Conservation (phyloP, 2,888 invertebrate species). For the Sphaerolaimus hirsutus region DNA sequence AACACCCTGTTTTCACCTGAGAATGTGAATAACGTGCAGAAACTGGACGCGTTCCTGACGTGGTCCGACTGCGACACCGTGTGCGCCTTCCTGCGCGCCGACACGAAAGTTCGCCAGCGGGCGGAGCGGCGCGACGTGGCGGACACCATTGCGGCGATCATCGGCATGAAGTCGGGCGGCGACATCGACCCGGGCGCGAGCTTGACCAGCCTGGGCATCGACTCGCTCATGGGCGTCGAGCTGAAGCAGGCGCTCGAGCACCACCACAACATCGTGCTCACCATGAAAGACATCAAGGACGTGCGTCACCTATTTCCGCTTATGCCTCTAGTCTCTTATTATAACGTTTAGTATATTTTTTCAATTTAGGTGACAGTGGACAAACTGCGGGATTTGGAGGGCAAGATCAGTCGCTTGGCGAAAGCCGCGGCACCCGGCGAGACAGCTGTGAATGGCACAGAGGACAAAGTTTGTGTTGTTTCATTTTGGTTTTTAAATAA, state of each 20-base stretch:
- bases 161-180: constrained; percentile 52
- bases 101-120: constrained; percentile 5
- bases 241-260: constrained; percentile 42
- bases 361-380: too few species aligned
- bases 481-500: too few species aligned
- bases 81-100: constrained; percentile 23
- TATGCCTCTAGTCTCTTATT: too few species aligned
- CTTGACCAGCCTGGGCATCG: constrained; percentile 81
- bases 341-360: too few species aligned
- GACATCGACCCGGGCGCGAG: constrained; percentile 47
- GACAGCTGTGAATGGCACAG: too few species aligned
- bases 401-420: too few species aligned
- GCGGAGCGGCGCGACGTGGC: constrained; percentile 2
- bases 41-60: constrained; percentile 68
- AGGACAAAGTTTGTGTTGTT: too few species aligned
- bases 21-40: too few species aligned
- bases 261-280: constrained; percentile 53
- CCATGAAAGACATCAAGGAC: constrained; percentile 61
- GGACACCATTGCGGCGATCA: constrained; percentile 4
- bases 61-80: constrained; percentile 44
- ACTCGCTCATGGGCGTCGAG: constrained; percentile 88
- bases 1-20: too few species aligned
- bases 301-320: too few species aligned
- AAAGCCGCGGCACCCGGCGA: too few species aligned
- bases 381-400: too few species aligned